Evolutionary conservation across 2,113 vertebrate species (phyloP).

Genomic region (Misgurnus mizolepis): DNA sequence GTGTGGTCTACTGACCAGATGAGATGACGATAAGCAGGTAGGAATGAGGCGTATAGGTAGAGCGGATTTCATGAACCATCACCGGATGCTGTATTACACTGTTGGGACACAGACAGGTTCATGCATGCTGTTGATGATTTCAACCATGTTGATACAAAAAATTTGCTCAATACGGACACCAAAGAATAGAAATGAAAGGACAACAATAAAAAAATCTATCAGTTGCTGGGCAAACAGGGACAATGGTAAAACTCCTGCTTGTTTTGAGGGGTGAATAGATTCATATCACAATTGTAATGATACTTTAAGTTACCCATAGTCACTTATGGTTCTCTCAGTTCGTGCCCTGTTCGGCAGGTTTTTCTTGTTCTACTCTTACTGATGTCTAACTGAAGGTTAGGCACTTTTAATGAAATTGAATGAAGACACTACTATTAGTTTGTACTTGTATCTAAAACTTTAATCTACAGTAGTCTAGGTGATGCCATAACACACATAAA

Average conservation of each 20-base stretch:
- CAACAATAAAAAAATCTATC: neutral
- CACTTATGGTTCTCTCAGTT: neutral
- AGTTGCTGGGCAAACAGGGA: too few relatives aligned
- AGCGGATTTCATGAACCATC: slow-evolving; percentile 42
- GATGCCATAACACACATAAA: neutral
- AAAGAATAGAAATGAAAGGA: neutral
- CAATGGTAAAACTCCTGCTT: neutral
- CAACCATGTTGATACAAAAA: neutral
- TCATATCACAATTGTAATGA: neutral
- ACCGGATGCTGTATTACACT: slow-evolving; percentile 46
- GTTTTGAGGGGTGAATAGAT: neutral
- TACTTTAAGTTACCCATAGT: neutral
- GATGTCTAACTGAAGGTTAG: neutral
- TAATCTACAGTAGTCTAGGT: neutral
- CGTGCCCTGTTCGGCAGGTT: slow-evolving; percentile 39
- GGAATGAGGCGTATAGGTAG: slow-evolving; percentile 32
- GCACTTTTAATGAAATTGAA: neutral
- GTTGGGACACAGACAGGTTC: neutral
- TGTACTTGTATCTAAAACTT: neutral
- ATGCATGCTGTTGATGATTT: neutral
- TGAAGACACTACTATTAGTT: neutral
- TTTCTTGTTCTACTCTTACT: slow-evolving; percentile 27
- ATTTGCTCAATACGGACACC: neutral
- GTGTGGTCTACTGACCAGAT: slow-evolving; percentile 44
- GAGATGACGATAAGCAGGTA: slow-evolving; percentile 51